A percentile compares a stretch with the other conserved stretches of the same genome.
Conservation (phyloP, 2,113 vertebrate genomes). For the Ctenomys sociabilis region DNA sequence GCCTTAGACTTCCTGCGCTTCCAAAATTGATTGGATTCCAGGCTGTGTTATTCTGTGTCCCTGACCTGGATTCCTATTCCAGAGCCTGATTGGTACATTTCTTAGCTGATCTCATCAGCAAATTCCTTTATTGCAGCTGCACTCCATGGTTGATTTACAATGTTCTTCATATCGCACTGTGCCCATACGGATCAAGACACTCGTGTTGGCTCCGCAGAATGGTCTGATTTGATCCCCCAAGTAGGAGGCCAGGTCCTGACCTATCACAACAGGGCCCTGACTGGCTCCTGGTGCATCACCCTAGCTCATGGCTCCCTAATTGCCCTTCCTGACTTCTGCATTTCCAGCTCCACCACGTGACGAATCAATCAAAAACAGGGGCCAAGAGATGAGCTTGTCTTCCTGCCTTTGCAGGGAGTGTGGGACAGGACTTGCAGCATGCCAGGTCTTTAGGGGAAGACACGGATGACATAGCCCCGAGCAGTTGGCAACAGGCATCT, state of each 20-base stretch:
- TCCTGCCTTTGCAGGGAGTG: conserved; percentile 2
- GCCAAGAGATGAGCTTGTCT: conserved; percentile 37
- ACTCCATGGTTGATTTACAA: neutral
- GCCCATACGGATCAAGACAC: neutral
- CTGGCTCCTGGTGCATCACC: neutral
- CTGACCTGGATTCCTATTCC: conserved; percentile 26
- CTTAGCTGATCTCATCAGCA: neutral
- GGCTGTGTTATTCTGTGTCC: neutral
- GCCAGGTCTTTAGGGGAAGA: neutral
- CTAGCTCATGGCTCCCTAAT: neutral
- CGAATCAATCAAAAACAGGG: neutral
- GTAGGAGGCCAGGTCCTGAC: neutral
- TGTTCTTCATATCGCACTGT: neutral
- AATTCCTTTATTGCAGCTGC: neutral
- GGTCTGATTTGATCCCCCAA: neutral
- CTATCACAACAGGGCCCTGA: neutral
- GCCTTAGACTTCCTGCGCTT: neutral
- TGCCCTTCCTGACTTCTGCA: neutral
- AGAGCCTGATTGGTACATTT: neutral
- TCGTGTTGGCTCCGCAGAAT: neutral
- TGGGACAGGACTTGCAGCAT: neutral
- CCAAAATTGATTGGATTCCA: neutral
- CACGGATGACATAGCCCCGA: neutral
- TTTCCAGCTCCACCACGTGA: neutral
- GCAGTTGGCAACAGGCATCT: conserved; percentile 21